A percentile compares a stretch with the other conserved stretches of the same genome.
Evolutionary conservation across 2,797 vertebrate genomes (phyloP).

Genomic region (Clarias laeviceps): DNA sequence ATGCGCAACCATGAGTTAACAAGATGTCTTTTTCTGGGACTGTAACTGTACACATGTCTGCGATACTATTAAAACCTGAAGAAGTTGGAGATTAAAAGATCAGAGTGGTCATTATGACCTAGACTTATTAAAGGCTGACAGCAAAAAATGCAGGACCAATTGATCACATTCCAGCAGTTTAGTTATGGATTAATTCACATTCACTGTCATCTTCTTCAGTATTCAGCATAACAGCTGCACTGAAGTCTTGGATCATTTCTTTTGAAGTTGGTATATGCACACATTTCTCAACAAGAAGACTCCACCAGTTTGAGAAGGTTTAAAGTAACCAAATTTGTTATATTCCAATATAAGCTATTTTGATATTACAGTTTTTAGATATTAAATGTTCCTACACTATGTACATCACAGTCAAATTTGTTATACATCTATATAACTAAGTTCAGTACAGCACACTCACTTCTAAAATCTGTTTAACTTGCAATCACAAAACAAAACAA

Average conservation of each 20-base stretch:
- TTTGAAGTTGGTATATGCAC: background rate
- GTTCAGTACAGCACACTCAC: background rate
- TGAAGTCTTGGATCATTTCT: background rate
- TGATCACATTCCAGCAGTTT: conserved; percentile 20
- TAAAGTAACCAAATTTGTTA: background rate
- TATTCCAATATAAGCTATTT: background rate
- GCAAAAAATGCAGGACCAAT: background rate
- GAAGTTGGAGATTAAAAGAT: background rate
- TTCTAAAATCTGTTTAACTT: background rate
- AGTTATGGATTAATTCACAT: conserved; percentile 55
- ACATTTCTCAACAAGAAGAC: background rate
- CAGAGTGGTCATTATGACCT: background rate
- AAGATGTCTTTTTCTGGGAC: conserved; percentile 7
- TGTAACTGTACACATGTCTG: background rate
- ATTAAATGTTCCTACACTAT: no score
- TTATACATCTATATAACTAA: background rate
- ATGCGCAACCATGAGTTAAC: conserved; percentile 52
- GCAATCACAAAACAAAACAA: background rate
- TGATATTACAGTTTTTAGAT: background rate
- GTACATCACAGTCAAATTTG: background rate
- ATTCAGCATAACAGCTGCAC: conserved; percentile 64
- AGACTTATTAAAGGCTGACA: background rate
- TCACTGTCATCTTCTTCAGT: conserved; percentile 65
- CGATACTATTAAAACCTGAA: background rate
- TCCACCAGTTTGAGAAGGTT: background rate